Evolutionary conservation across 2,113 vertebrate species (phyloP).

Genomic region (Indri indri): DNA sequence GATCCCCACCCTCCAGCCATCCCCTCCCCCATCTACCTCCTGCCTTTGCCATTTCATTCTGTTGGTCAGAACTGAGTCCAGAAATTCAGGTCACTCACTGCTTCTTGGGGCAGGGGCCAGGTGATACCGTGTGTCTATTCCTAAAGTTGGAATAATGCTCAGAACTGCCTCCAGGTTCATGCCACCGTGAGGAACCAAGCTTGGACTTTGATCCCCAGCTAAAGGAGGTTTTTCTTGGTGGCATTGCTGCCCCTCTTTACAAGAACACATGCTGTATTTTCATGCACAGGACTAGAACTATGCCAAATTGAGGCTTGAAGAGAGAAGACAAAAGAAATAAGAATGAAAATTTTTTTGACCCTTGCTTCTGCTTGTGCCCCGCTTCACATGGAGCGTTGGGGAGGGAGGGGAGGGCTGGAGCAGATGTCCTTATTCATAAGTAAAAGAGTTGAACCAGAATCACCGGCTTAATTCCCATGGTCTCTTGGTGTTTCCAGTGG

Average conservation of each 20-base stretch:
- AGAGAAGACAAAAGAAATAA: neutral
- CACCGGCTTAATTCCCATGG: neutral
- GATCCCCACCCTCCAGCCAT: neutral
- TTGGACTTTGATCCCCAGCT: neutral
- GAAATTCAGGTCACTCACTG: slow-evolving; percentile 5
- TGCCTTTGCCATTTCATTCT: neutral
- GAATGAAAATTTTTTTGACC: neutral
- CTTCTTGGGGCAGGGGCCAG: neutral
- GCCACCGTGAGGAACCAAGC: neutral
- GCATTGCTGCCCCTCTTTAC: neutral
- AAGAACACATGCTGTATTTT: neutral
- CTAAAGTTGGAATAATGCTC: neutral
- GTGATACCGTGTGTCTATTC: neutral
- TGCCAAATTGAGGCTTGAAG: neutral
- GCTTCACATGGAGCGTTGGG: neutral
- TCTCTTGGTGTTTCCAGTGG: slow-evolving; percentile 47
- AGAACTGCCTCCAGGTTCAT: neutral
- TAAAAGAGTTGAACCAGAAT: neutral
- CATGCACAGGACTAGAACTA: neutral
- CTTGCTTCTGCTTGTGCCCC: neutral
- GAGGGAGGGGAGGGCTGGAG: neutral
- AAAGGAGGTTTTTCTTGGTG: neutral
- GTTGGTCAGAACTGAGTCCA: neutral
- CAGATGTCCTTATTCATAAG: neutral
- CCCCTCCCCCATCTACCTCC: rapidly evolving